Percentiles rank a stretch among this genome's conserved stretches.
Evolutionary conservation across 2,888 invertebrate species (phyloP).

Genomic region (Caenorhabditis becei): DNA sequence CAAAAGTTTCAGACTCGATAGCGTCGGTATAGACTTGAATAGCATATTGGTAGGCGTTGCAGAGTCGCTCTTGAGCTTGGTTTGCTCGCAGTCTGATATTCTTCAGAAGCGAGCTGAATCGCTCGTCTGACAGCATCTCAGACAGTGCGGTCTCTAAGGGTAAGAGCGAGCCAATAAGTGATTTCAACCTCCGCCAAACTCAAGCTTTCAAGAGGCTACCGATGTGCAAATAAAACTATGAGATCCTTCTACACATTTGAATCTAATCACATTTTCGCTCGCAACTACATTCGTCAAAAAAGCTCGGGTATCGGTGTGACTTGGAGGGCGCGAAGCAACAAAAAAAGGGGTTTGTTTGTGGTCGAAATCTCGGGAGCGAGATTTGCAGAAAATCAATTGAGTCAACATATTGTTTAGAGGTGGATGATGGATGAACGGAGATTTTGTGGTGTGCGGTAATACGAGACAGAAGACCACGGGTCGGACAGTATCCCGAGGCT

Average conservation of each 20-base stretch:
- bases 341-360: constrained; percentile 47
- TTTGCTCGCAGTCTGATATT: constrained; percentile 26
- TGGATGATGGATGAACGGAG: constrained; percentile 34
- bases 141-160: constrained; percentile 26
- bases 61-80: constrained; percentile 26
- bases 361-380: constrained; percentile 27
- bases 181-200: constrained; percentile 58
- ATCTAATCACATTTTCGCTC: constrained; percentile 38
- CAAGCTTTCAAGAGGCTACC: constrained; percentile 63
- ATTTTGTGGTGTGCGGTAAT: constrained; percentile 51
- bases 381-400: constrained; percentile 57
- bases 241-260: constrained; percentile 57
- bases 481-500: constrained; percentile 31
- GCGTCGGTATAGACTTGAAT: constrained; percentile 48
- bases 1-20: constrained; percentile 54
- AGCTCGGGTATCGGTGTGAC: constrained; percentile 6
- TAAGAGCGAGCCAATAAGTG: constrained; percentile 53
- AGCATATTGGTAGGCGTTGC: constrained; percentile 31
- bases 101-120: constrained; percentile 38
- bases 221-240: constrained; percentile 64
- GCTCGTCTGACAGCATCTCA: constrained; percentile 53
- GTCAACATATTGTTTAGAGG: constrained; percentile 59
- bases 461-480: constrained; percentile 46
- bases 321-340: constrained; percentile 17
- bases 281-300: constrained; percentile 40